Evolutionary conservation across 92 coral and sea anemone species (phyloP).

Genomic region (Phymanthus crucifer): DNA sequence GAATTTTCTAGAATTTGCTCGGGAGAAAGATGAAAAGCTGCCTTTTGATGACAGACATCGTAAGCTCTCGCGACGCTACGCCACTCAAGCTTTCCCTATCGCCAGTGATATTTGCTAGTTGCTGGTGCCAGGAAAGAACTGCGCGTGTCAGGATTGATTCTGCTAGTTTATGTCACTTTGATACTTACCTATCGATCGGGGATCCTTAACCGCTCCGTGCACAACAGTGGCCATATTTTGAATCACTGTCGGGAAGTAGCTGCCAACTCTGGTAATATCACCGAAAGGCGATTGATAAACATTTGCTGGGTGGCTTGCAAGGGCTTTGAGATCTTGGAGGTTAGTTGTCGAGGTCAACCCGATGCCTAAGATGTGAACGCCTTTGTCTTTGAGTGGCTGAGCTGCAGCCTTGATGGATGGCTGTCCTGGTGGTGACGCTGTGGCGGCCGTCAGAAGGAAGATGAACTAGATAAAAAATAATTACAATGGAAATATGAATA

Average conservation of each 20-base stretch:
- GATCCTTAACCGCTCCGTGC: constrained; percentile 46
- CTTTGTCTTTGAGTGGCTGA: constrained; percentile 50
- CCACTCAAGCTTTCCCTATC: no score
- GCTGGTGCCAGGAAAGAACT: no score
- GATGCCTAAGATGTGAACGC: constrained; percentile 40
- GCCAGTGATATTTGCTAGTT: no score
- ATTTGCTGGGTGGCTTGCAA: constrained; percentile 49
- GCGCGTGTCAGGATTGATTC: no score
- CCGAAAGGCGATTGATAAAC: constrained; percentile 50
- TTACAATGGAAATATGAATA: background rate
- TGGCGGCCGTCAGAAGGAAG: constrained; percentile 45
- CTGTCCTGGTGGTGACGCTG: constrained; percentile 26
- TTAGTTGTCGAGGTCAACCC: constrained; percentile 40
- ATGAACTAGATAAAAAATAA: constrained; percentile 36
- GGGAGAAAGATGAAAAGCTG: no score
- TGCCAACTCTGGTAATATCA: background rate
- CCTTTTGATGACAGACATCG: no score
- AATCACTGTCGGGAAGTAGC: constrained; percentile 29
- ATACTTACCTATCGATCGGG: constrained; percentile 30
- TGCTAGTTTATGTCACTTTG: no score
- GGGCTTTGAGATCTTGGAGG: constrained; percentile 38
- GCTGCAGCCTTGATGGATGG: constrained; percentile 39
- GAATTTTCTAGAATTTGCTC: no score
- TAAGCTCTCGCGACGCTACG: no score
- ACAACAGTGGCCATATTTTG: constrained; percentile 43